Evolutionary conservation across 2,113 vertebrate species (phyloP).

Genomic region (Ameiurus melas): DNA sequence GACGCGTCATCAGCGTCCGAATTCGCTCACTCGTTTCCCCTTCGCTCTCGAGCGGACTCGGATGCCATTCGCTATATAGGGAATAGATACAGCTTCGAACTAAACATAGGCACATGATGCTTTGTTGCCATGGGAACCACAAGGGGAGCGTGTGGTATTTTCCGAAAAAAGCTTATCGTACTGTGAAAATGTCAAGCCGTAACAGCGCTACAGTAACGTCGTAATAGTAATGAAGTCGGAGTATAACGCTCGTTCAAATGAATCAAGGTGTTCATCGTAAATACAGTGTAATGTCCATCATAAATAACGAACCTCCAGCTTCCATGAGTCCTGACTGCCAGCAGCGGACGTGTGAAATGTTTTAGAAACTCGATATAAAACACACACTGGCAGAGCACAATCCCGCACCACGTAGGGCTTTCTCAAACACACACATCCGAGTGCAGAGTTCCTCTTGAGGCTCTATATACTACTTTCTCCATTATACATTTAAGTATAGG

Average conservation of each 20-base stretch:
- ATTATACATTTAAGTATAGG: slow-evolving; percentile 41
- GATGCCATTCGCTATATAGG: too few relatives aligned
- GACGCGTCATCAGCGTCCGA: too few relatives aligned
- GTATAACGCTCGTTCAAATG: neutral
- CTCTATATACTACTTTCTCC: slow-evolving; percentile 9
- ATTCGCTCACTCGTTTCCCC: too few relatives aligned
- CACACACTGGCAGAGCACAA: neutral
- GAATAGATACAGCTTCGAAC: neutral
- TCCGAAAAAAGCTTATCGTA: neutral
- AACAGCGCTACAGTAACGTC: neutral
- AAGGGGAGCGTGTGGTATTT: neutral
- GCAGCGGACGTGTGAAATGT: neutral
- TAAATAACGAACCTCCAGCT: neutral
- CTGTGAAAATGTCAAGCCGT: neutral
- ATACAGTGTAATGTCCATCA: neutral
- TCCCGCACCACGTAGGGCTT: neutral
- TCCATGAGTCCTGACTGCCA: neutral
- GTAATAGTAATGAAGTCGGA: neutral
- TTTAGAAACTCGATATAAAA: neutral
- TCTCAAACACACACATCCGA: slow-evolving; percentile 6
- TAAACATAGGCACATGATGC: neutral
- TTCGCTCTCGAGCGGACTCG: too few relatives aligned
- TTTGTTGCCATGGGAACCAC: neutral
- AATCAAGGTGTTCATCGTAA: neutral
- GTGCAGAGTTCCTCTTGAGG: neutral